A percentile compares a stretch with the other conserved stretches of the same genome.
phyloP scores from a whole-genome alignment of 2,797 vertebrate species.

The Typhlichthys eigenmanni region DNA sequence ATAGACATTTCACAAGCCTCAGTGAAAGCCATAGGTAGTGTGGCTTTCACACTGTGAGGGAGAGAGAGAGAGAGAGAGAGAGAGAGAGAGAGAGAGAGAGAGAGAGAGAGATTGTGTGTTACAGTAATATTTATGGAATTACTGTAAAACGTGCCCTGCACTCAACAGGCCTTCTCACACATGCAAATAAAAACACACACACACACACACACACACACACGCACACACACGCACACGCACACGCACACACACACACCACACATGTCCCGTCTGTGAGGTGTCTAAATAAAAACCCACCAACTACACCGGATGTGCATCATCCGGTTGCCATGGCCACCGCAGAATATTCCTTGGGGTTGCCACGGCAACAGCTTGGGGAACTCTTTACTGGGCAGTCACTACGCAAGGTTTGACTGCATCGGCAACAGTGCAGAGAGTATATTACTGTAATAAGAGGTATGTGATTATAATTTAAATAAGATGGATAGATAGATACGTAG shows the following conservation, averaged over 20 bases:
- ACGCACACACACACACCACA: conserved; percentile 9
- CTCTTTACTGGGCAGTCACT: conserved; percentile 66
- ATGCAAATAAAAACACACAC: not conserved
- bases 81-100: conserved; percentile 10
- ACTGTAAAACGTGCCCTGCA: not conserved
- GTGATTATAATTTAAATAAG: not conserved
- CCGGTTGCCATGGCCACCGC: conserved; percentile 77
- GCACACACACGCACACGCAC: conserved; percentile 7
- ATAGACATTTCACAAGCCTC: conserved; percentile 17
- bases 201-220: not conserved
- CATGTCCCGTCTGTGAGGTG: conserved; percentile 38
- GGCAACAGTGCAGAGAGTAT: conserved; percentile 22
- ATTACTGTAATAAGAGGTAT: not conserved
- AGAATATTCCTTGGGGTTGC: conserved; percentile 77
- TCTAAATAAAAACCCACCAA: conserved; percentile 76
- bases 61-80: not conserved
- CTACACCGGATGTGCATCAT: conserved; percentile 77
- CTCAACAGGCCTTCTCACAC: not conserved
- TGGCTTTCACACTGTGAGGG: not conserved
- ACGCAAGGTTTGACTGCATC: conserved; percentile 42
- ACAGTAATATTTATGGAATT: too few species aligned
- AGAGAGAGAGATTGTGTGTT: not conserved
- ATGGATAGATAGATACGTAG: not conserved
- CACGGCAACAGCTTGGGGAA: conserved; percentile 80
- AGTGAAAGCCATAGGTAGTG: conserved; percentile 9